Evolutionary conservation across 35 echinoderm and acorn worm genomes (phyloP), one percentile per base, ranked within the genome.

Genomic region (Acanthaster planci): DNA sequence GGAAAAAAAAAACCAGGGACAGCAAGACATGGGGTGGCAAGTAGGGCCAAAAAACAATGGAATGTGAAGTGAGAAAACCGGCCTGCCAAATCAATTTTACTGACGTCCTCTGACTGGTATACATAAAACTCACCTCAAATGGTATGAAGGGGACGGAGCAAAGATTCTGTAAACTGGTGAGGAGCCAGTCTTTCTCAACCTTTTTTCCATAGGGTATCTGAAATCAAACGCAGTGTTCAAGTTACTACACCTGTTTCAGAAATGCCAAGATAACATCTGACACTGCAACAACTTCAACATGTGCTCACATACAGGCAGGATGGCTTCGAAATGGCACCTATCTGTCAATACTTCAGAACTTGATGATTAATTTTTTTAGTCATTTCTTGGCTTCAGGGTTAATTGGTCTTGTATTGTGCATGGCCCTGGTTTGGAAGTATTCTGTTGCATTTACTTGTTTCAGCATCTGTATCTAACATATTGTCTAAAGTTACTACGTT

Each of bases 141-240:
- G 86, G 86, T 21, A 87, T 77, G 38, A 87, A 79, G 37, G 86
- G 51, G 2, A 79, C 86, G 17, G 39, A 7, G 38, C 86, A 87
- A 27, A 87, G 23, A 40, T 80, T 87, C 30, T 78, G 76, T 27
- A 87, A 78, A 8, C 75, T 79, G 22, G 52, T 19, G 4, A 87
- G 75, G 5, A 87, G 39, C 86, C 86, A 87, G 6, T 57, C 51
- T 34, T 87, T 79, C 10, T 77, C 77, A 17, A 78, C 40, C 59
- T 79, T 87, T 1, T 42, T 77, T 59, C 86, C 86, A 87, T 80
- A 79, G 18, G 86, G 86, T 56, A 87, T 87, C 86, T 87, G 57
- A 22, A 27, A 34, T 68, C 7, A 21, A 14, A 68, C 12, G 4
- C 42, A 47, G 12, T 6, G 42, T n/a, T n/a, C n/a, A 26, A 26